Percentiles rank a stretch among this genome's conserved stretches.
These are phyloP conservation scores for Oligia fasciuncula DNA, from an alignment of 2,888 invertebrate species.

Conservation along the genomic window DNA sequence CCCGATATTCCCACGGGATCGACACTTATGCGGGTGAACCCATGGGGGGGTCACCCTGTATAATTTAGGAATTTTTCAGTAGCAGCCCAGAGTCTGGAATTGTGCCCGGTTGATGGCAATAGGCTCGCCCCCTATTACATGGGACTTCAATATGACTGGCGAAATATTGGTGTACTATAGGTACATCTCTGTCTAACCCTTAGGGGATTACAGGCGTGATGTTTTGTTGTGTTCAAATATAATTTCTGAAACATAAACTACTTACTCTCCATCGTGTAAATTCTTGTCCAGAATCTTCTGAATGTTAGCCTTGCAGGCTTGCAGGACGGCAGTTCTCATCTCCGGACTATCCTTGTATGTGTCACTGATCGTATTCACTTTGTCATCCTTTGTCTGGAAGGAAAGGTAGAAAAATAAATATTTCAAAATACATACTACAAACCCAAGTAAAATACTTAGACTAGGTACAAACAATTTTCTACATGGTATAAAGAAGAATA, in stretches of 20 bases:
- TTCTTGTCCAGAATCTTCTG: constrained; percentile 93
- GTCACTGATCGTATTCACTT: constrained; percentile 92
- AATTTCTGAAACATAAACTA: constrained; percentile 40
- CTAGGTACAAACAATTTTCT: not conserved
- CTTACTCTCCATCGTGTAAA: constrained; percentile 91
- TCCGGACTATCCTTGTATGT: constrained; percentile 92
- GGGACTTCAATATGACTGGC: not conserved
- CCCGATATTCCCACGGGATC: too few relatives aligned
- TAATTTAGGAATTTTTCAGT: not conserved
- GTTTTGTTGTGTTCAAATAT: not conserved
- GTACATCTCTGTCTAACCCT: too few relatives aligned
- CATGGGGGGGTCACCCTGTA: too few relatives aligned
- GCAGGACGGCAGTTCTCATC: constrained; percentile 93
- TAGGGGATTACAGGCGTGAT: not conserved
- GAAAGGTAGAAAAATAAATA: constrained; percentile 11
- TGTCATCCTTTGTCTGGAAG: constrained; percentile 92
- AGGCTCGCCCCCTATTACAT: not conserved
- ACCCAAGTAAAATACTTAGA: not conserved
- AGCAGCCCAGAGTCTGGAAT: not conserved
- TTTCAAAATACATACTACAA: not conserved
- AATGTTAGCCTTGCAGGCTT: constrained; percentile 93
- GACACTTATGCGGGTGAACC: too few relatives aligned
- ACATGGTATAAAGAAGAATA: not conserved
- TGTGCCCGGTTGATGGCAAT: not conserved
- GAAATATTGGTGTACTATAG: not conserved